Conservation (phyloP, 1,140 invertebrate genomes). For the Drosophila athabasca region DNA sequence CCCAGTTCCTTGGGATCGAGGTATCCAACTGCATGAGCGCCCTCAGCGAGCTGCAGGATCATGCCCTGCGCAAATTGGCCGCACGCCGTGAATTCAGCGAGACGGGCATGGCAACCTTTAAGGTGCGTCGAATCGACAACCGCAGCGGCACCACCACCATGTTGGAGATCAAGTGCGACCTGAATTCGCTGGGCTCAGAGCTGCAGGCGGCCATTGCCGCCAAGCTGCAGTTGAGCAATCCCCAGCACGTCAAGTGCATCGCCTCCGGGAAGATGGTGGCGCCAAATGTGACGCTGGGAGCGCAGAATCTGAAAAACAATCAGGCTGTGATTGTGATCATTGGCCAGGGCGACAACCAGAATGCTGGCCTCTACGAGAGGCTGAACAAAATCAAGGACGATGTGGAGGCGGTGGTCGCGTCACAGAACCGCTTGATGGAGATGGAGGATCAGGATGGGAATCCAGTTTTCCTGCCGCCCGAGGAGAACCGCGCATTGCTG, state of each 20-base stretch:
- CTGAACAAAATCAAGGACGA: constrained; percentile 73
- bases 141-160: constrained; percentile 66
- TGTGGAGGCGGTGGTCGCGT: constrained; percentile 67
- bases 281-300: constrained; percentile 84
- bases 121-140: constrained; percentile 70
- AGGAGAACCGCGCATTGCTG: constrained; percentile 88
- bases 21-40: constrained; percentile 84
- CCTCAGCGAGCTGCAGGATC: constrained; percentile 86
- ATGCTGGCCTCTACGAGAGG: constrained; percentile 64
- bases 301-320: constrained; percentile 88
- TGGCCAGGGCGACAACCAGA: constrained; percentile 83
- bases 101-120: constrained; percentile 85
- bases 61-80: constrained; percentile 88
- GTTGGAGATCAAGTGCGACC: constrained; percentile 68
- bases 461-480: constrained; percentile 87
- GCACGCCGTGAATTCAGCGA: constrained; percentile 86
- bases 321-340: constrained; percentile 87
- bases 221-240: constrained; percentile 77
- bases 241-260: constrained; percentile 87
- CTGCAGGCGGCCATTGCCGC: constrained; percentile 85
- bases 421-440: constrained; percentile 76
- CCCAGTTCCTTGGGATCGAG: constrained; percentile 84
- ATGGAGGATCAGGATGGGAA: constrained; percentile 91
- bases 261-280: constrained; percentile 87
- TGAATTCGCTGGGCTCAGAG: constrained; percentile 84